Evolutionary conservation across 2,888 invertebrate genomes (phyloP).

Genomic region (Thymelicus sylvestris): DNA sequence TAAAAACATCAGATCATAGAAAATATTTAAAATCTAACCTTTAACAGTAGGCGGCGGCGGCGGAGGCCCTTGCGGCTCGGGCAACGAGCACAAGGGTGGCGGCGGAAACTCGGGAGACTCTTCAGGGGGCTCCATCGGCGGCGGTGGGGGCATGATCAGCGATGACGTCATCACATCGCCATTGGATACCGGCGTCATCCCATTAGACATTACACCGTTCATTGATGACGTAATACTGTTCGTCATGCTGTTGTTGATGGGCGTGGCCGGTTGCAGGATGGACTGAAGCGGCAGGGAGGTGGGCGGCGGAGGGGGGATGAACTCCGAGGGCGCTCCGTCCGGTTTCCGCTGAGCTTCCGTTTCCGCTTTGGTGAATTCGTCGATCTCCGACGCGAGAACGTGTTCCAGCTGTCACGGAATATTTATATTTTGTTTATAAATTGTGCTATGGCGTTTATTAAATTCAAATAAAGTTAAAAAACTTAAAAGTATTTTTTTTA

Average conservation of each 20-base stretch:
- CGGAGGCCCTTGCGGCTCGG: conserved; percentile 91
- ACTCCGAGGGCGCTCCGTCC: conserved; percentile 76
- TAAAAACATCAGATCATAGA: no score
- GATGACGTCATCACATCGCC: conserved; percentile 56
- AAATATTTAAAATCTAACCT: conserved; percentile 50
- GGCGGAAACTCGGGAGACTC: conserved; percentile 67
- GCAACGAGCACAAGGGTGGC: conserved; percentile 86
- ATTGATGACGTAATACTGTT: conserved; percentile 56
- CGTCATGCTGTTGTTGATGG: conserved; percentile 48
- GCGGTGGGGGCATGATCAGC: conserved; percentile 66
- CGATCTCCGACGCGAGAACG: conserved; percentile 75
- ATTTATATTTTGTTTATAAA: background rate
- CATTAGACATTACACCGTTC: conserved; percentile 48
- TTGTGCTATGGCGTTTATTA: no score
- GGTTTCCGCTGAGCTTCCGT: conserved; percentile 74
- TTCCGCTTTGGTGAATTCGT: conserved; percentile 68
- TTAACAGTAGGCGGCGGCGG: conserved; percentile 85
- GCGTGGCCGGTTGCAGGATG: conserved; percentile 57
- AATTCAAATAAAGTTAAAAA: no score
- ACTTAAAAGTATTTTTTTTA: no score
- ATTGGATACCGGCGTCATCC: conserved; percentile 43
- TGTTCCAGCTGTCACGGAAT: conserved; percentile 65
- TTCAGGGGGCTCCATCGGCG: conserved; percentile 49
- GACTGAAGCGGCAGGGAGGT: conserved; percentile 64
- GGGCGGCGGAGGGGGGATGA: conserved; percentile 68